Base-by-base conservation (phyloP, 2,797 vertebrate genomes). In the Hypotaenidia philippensis region DNA sequence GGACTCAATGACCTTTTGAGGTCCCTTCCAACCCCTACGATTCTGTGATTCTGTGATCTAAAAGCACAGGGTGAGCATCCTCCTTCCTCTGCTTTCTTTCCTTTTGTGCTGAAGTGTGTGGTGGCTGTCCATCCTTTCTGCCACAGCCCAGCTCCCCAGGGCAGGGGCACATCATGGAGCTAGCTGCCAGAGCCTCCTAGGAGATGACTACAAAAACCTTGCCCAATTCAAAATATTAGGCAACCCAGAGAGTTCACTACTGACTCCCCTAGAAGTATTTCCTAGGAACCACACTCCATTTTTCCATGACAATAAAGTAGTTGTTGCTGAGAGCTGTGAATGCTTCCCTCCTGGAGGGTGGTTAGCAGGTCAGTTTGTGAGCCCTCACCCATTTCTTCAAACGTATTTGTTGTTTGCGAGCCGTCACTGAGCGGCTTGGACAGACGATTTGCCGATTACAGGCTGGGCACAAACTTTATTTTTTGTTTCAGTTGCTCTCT, bases 41-140 rank as follows among this genome's bases (percentile, higher is more conserved):
- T 41, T 41, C 41, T 44, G 41, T 44, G 41, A 44, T 44, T 44
- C 41, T 44, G 18, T 44, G 18, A 78, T 52, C 79, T 38, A 68
- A 70, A 78, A 66, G 4, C 29, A 8, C 0, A 0, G 14, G 32
- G 6, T 0, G 3, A 41, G 14, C 11, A 34, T 56, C 14, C 1
- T 45, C 9, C 20, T 26, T 60, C 16, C n/a, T 45, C 45, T 44
- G 7, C 47, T 69, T 86, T 38, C 36, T 81, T 34, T 55, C 41
- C 41, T 44, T 44, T 19, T 81, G 7, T 12, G 32, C 29, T 61
- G 72, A 75, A 80, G 31, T 1, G 0, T 1, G 1, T 22, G n/a
- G 49, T 65, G 22, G 19, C 19, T 64, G 45, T 16, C 14, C 11
- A 29, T 36, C 26, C 41, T 44, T 27, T 44, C 9, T 56, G 38